Evolutionary conservation across 2,797 vertebrate species (phyloP), one percentile per base, ranked within the genome.

Genomic region (Bufotes viridis): DNA sequence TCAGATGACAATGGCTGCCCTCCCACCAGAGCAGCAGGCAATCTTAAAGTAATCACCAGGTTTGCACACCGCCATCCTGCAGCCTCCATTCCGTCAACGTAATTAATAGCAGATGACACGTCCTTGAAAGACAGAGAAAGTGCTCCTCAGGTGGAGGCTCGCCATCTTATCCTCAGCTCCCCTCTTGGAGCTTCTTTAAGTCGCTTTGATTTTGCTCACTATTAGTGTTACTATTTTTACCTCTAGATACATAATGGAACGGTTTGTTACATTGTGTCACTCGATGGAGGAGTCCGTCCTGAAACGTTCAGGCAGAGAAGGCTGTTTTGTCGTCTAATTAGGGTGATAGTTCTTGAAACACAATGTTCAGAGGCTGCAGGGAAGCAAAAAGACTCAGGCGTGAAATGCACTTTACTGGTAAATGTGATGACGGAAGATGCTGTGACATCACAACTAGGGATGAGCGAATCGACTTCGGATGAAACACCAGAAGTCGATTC

Each of bases 1-100:
- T 53, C 83, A 67, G 75, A 67, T 85, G 82, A 85, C 87, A 88
- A 75, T 81, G 10, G 51, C 24, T 14, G 65, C 55, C 87, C 82
- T 81, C 82, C 65, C 67, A 85, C 34, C 61, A 84, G 81, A 70
- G 65, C 63, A 12, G 63, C 42, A 67, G 15, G 29, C 82, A 88
- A 84, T 88, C 82, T 72, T n/a, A 55, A 26, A 51, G 82, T 78
- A 72, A 88, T 79, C 78, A 80, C 74, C 75, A 22, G 34, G 49
- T 51, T 10, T 53, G 69, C 78, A 61, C n/a, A 12, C 2, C 10
- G 29, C 51, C 20, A 74, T 63, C 69, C 57, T 29, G 29, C 79
- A 26, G 79, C 69, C 34, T 65, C 86, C 17, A 65, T 76, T 76
- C 11, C n/a, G 0, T 63, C 70, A 26, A 34, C 26, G 63, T 78